These are phyloP conservation scores for Anhinga rufa DNA, from an alignment of 2,113 vertebrate genomes.

Conservation along the genomic window DNA sequence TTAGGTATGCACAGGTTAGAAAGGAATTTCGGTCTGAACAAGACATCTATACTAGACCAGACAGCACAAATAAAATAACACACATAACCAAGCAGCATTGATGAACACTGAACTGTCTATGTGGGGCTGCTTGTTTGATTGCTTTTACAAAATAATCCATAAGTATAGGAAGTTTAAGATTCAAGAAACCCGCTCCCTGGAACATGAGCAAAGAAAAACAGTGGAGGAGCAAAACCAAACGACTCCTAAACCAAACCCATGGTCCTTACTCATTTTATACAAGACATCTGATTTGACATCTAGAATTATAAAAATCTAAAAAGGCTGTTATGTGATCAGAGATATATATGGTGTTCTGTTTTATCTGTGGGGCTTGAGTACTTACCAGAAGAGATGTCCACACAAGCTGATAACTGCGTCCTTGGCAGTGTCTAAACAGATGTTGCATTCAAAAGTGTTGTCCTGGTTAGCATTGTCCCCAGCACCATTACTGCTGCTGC, in stretches of 20 bases:
- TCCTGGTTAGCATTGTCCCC: slow-evolving; percentile 85
- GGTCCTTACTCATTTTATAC: neutral
- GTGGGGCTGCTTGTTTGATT: neutral
- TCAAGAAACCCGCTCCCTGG: neutral
- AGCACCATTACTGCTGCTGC: slow-evolving; percentile 70
- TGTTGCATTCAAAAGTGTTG: slow-evolving; percentile 98
- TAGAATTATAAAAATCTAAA: neutral
- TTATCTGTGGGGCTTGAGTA: neutral
- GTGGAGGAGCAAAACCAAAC: neutral
- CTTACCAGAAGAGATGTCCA: slow-evolving; percentile 97
- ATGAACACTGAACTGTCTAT: neutral
- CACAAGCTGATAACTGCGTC: slow-evolving; percentile 98
- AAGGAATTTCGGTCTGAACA: neutral
- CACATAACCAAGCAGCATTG: neutral
- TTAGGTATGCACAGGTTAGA: neutral
- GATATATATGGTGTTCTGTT: neutral
- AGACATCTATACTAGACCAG: neutral
- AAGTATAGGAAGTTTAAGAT: neutral
- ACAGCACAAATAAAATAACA: neutral
- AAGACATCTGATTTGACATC: neutral
- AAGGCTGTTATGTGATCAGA: neutral
- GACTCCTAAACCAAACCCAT: neutral
- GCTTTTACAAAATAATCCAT: neutral
- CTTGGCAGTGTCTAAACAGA: slow-evolving; percentile 97
- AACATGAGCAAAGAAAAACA: neutral